Conservation (phyloP, 1,140 invertebrate genomes). For the Cheumatopsyche charites region DNA sequence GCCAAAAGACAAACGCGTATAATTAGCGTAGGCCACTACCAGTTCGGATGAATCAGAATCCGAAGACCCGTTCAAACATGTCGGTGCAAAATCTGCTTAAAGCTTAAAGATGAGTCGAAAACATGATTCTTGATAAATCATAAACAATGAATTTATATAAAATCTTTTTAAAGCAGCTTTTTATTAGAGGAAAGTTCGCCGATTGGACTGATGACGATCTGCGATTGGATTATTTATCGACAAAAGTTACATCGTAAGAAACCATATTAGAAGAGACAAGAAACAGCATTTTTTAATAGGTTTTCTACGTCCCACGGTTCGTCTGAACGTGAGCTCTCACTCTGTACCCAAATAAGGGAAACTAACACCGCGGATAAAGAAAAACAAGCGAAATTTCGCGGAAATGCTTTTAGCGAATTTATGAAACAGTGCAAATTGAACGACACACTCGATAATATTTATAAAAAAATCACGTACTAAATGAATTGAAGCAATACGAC, state of each 20-base stretch:
- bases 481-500: too few species aligned
- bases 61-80: too few species aligned
- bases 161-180: too few species aligned
- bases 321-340: too few species aligned
- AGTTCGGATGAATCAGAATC: slow-evolving; percentile 24
- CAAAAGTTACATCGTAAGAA: slow-evolving; percentile 2
- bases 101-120: too few species aligned
- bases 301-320: slow-evolving; percentile 30
- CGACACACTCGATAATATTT: too few species aligned
- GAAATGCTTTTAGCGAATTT: neutral
- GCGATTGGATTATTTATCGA: slow-evolving; percentile 30
- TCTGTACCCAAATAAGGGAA: slow-evolving; percentile 29
- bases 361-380: neutral
- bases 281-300: slow-evolving; percentile 24
- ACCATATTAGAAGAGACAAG: slow-evolving; percentile 27
- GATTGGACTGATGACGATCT: neutral
- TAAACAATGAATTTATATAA: neutral
- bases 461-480: too few species aligned
- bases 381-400: slow-evolving; percentile 21
- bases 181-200: too few species aligned
- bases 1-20: slow-evolving; percentile 19
- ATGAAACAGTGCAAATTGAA: slow-evolving; percentile 5
- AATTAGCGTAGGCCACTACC: slow-evolving; percentile 28
- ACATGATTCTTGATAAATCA: neutral
- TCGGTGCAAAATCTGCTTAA: too few species aligned